phyloP scores from a whole-genome alignment of 2,113 vertebrate species.

The Rhinoderma darwinii region DNA sequence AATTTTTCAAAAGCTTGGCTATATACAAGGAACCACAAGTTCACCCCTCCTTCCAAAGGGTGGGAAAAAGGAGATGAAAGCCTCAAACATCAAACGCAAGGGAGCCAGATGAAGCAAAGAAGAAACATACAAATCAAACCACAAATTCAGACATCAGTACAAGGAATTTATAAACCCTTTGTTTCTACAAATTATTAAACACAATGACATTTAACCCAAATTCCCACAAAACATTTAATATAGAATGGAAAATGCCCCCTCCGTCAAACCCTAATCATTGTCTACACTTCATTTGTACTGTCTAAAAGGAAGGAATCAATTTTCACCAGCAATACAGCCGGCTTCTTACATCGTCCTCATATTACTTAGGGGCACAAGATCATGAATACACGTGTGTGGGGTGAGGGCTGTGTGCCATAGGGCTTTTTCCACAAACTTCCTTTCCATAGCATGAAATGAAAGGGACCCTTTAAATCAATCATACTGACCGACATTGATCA shows the following conservation, averaged over 20 bases:
- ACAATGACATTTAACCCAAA: slow-evolving; percentile 4
- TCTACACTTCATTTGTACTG: background rate
- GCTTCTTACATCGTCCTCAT: background rate
- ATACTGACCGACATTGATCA: background rate
- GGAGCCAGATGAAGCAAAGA: slow-evolving; percentile 15
- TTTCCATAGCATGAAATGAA: background rate
- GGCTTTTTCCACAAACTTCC: background rate
- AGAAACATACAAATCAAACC: slow-evolving; percentile 12
- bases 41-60: slow-evolving; percentile 22
- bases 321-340: background rate
- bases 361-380: background rate
- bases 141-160: background rate
- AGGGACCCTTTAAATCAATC: background rate
- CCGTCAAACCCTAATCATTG: background rate
- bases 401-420: background rate
- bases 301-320: background rate
- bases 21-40: slow-evolving; percentile 14
- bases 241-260: background rate
- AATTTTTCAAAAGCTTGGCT: slow-evolving; percentile 29
- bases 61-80: slow-evolving; percentile 51
- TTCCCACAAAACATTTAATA: background rate
- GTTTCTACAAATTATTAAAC: slow-evolving; percentile 13
- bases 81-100: slow-evolving; percentile 30
- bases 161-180: background rate
- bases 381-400: background rate